phyloP scores from a whole-genome alignment of 2,888 invertebrate species.

The Tenthredo livida region DNA sequence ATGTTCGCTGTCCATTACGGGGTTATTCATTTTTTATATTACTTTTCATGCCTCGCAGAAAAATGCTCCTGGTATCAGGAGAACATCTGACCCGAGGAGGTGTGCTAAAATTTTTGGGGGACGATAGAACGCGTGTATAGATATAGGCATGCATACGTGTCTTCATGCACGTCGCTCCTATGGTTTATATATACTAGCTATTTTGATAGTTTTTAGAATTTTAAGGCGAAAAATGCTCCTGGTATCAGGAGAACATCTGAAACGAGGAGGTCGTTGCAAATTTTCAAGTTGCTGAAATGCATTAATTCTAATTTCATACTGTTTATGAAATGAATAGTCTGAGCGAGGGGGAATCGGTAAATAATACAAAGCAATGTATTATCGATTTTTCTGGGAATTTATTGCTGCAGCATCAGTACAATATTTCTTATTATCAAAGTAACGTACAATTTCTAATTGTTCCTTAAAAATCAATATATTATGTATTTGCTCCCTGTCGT shows the following conservation, averaged over 20 bases:
- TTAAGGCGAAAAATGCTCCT: not conserved
- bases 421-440: too few relatives aligned
- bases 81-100: too few relatives aligned
- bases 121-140: too few relatives aligned
- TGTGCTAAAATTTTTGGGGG: too few relatives aligned
- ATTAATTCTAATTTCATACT: too few relatives aligned
- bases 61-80: too few relatives aligned
- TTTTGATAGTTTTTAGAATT: not conserved
- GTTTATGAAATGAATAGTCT: too few relatives aligned
- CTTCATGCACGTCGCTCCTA: not conserved
- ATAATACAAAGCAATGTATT: not conserved
- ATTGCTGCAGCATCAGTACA: not conserved
- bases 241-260: not conserved
- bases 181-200: not conserved
- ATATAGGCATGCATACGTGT: not conserved
- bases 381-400: not conserved
- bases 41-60: too few relatives aligned
- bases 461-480: not conserved
- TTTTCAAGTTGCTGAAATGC: not conserved
- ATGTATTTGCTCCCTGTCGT: not conserved
- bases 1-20: too few relatives aligned
- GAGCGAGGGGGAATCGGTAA: not conserved
- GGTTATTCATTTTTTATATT: too few relatives aligned
- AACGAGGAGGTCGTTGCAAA: not conserved
- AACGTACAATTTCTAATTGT: not conserved